Percentiles rank a stretch among this genome's conserved stretches.
phyloP scores from a whole-genome alignment of 1,140 invertebrate species.

The Megathymus violae region DNA sequence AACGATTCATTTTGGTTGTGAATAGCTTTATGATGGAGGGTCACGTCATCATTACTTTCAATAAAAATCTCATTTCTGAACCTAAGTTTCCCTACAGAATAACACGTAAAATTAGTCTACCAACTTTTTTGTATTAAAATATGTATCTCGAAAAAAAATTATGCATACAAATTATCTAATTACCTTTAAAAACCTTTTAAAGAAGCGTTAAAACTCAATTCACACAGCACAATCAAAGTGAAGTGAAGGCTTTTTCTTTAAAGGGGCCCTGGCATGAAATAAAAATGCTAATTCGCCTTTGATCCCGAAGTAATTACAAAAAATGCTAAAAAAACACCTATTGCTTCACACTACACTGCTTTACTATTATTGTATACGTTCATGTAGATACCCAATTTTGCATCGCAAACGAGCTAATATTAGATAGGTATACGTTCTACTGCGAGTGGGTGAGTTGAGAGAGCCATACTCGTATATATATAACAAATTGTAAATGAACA shows the following conservation, averaged over 20 bases:
- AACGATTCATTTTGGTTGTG: conserved; percentile 1
- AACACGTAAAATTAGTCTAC: too few species aligned
- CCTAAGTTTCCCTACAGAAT: too few species aligned
- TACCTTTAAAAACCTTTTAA: conserved; percentile 9
- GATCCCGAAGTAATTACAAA: conserved; percentile 60
- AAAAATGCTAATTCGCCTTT: conserved; percentile 73
- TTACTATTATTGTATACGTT: conserved; percentile 43
- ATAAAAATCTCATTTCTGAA: too few species aligned
- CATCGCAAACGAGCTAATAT: conserved; percentile 69
- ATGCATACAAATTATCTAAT: conserved; percentile 2
- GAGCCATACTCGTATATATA: too few species aligned
- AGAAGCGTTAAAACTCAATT: conserved; percentile 15
- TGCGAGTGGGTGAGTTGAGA: background rate
- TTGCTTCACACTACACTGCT: conserved; percentile 38
- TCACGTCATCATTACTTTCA: too few species aligned
- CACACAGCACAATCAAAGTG: conserved; percentile 3
- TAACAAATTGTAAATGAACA: too few species aligned
- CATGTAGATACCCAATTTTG: conserved; percentile 53
- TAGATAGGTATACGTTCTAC: conserved; percentile 35
- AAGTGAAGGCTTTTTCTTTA: conserved; percentile 17
- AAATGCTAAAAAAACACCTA: conserved; percentile 44
- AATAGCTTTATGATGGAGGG: background rate
- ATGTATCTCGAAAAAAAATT: background rate
- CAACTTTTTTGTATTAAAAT: background rate
- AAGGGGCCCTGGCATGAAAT: conserved; percentile 41